These are phyloP conservation scores for Brachyptera risi DNA, from an alignment of 2,888 invertebrate genomes.

Conservation along the genomic window DNA sequence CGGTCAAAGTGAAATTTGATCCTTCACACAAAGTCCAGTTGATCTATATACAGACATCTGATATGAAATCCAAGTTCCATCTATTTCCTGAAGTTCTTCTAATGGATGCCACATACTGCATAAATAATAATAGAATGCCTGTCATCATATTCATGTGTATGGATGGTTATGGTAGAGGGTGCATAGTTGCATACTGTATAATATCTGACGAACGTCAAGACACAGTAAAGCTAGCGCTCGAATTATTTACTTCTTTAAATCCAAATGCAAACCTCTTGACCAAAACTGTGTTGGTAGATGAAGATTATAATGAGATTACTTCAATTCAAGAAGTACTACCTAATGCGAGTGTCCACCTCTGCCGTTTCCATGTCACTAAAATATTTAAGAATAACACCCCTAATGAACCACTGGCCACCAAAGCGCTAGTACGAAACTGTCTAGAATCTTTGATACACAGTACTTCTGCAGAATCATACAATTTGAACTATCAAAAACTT, in stretches of 20 bases:
- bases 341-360: not conserved
- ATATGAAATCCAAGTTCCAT: not conserved
- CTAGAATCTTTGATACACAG: not conserved
- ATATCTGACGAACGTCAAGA: not conserved
- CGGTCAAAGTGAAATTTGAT: not conserved
- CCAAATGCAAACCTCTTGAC: not conserved
- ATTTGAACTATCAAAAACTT: not conserved
- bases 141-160: not conserved
- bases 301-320: not conserved
- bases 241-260: not conserved
- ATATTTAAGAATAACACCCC: not conserved
- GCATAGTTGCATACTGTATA: not conserved
- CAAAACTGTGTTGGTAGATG: not conserved
- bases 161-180: not conserved
- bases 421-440: not conserved
- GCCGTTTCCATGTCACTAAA: not conserved
- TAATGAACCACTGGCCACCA: not conserved
- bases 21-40: not conserved
- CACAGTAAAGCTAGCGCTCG: not conserved
- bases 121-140: not conserved
- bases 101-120: not conserved
- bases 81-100: not conserved
- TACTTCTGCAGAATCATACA: not conserved
- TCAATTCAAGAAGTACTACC: not conserved
- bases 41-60: not conserved